Base-by-base conservation (phyloP, 2,113 vertebrate species). In the Salvelinus fontinalis region DNA sequence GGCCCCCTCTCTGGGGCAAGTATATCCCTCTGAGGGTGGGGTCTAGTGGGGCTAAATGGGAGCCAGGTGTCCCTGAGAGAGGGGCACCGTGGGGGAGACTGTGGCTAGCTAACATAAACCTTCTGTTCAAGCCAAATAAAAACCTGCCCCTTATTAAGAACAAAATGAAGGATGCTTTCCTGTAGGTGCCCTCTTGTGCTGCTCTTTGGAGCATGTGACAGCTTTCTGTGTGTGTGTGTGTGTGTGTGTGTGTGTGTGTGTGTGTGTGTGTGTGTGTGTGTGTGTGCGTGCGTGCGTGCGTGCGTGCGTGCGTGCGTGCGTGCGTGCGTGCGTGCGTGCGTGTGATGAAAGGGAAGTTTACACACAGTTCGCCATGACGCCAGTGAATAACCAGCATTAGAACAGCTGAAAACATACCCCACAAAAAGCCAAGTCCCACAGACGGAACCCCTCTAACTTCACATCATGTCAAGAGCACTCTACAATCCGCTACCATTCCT, bases 71-170 rank as follows among this genome's bases (percentile, higher is more conserved):
- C 76, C 16, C 75, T 65, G 31, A 65, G 29, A 72, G 48, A 73
- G 77, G 70, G 69, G 68, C 24, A 14, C 70, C 49, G 69, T n/a
- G 73, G 75, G 8, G 3, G 77, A 72, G 73, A 76, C 82, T 20
- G 71, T 9, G 71, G 84, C 85, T 14, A 67, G 84, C 84, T 89
- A 91, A 93, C 84, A n/a, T 80, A 91, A 93, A 93, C 79, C 77
- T 80, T 84, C 87, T 92, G 87, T 74, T 79, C 49, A 11, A 14
- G 80, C 78, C 87, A 84, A 90, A 90, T 92, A 90, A 91, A 90
- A 83, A 20, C 59, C 75, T 80, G 87, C 81, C 83, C 84, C 84
- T 86, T 85, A 74, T 90, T 91, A 88, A 79, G 78, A 78, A 81
- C 65, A 79, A 84, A 85, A 84, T 70, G 80, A 87, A 75, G 80